Conservation (phyloP, 2,797 vertebrate species). For the Amblyraja radiata region DNA sequence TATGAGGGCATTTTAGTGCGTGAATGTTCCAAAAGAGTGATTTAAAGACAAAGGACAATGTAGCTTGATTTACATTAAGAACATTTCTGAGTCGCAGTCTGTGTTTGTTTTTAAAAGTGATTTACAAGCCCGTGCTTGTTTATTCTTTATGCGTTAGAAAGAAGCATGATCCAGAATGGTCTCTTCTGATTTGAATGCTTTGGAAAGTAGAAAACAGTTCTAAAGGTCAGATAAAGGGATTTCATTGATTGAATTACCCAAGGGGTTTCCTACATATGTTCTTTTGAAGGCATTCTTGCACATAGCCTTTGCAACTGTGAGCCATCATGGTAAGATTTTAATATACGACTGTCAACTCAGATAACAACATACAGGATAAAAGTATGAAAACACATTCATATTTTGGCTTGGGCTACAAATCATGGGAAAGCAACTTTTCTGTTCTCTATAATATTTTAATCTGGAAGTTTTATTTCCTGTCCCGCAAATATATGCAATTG, state of each 20-base stretch:
- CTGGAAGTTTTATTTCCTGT: constrained; percentile 50
- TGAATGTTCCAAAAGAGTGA: neutral
- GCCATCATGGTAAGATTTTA: neutral
- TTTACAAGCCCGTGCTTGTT: neutral
- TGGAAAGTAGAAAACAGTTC: neutral
- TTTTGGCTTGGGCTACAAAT: constrained; percentile 10
- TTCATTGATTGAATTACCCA: constrained; percentile 9
- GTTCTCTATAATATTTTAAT: constrained; percentile 44
- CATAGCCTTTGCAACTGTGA: neutral
- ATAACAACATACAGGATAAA: constrained; percentile 12
- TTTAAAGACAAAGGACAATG: neutral
- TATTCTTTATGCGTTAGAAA: neutral
- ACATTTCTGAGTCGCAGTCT: neutral
- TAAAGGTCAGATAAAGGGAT: neutral
- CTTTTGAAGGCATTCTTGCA: neutral
- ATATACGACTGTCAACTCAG: neutral
- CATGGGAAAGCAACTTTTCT: constrained; percentile 42
- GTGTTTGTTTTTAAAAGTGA: neutral
- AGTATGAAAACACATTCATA: constrained; percentile 13
- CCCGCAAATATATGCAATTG: constrained; percentile 39
- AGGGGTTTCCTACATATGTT: neutral
- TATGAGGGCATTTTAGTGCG: neutral
- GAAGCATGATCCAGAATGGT: neutral
- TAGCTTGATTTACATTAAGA: neutral
- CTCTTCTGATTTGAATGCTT: neutral